Conservation (phyloP, 2,888 invertebrate genomes). For the Penaeus monodon region DNA sequence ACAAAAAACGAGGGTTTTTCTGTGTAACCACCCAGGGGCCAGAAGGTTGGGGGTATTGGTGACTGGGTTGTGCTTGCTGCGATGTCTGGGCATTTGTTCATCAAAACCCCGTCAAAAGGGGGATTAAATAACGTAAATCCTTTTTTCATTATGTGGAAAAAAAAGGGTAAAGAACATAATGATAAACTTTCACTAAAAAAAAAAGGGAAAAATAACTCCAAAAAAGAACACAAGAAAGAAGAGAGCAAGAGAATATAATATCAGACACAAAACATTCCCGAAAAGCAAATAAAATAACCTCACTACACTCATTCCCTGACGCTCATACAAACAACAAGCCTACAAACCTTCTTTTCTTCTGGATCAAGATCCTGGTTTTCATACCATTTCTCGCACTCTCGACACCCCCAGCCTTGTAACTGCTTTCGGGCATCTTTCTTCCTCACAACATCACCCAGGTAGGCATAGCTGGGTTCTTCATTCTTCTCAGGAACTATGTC, state of each 20-base stretch:
- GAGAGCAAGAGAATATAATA: background rate
- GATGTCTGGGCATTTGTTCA: slow-evolving; percentile 54
- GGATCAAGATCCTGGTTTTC: slow-evolving; percentile 25
- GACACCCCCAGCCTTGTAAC: slow-evolving; percentile 56
- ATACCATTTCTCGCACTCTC: slow-evolving; percentile 53
- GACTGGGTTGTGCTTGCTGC: slow-evolving; percentile 55
- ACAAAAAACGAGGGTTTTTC: too few species aligned
- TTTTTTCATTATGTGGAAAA: background rate
- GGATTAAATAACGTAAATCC: background rate
- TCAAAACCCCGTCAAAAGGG: slow-evolving; percentile 21
- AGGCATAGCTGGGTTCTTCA: slow-evolving; percentile 31
- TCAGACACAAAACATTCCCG: background rate
- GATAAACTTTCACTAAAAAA: background rate
- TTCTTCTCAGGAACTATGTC: slow-evolving; percentile 28
- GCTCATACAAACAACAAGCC: too few species aligned
- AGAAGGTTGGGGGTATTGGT: slow-evolving; percentile 55
- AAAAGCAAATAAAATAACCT: too few species aligned
- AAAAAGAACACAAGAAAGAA: background rate
- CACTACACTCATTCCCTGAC: too few species aligned
- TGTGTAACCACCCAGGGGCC: slow-evolving; percentile 41
- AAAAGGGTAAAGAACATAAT: background rate
- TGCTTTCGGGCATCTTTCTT: slow-evolving; percentile 28
- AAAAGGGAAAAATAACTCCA: background rate
- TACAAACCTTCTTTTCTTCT: slow-evolving; percentile 38
- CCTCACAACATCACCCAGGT: slow-evolving; percentile 49